Evolutionary conservation across 1,140 invertebrate species (phyloP).

Genomic region (Polyergus mexicanus): DNA sequence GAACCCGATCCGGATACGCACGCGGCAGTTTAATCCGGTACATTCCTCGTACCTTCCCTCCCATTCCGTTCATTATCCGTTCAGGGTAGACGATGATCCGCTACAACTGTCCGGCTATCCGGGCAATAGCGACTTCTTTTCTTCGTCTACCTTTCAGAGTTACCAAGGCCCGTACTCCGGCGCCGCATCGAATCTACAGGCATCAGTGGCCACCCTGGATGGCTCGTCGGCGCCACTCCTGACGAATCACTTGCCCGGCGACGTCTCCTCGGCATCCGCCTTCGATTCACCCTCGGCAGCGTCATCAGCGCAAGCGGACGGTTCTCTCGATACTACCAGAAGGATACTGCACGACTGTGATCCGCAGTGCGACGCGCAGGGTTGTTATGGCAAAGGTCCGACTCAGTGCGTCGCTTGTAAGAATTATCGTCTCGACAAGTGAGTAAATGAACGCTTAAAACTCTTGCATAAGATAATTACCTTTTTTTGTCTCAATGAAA

Average conservation of each 20-base stretch:
- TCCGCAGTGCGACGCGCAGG: slow-evolving; percentile 93
- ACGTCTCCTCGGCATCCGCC: slow-evolving; percentile 68
- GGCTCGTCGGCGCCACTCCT: slow-evolving; percentile 86
- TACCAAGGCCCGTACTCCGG: slow-evolving; percentile 91
- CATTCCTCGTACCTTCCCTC: slow-evolving; percentile 82
- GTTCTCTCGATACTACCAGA: slow-evolving; percentile 87
- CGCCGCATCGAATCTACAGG: slow-evolving; percentile 90
- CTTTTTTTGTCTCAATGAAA: not conserved
- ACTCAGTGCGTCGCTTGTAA: slow-evolving; percentile 93
- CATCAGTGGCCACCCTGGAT: slow-evolving; percentile 90
- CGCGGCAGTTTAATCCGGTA: slow-evolving; percentile 86
- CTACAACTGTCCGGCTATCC: slow-evolving; percentile 87
- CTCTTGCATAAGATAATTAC: not conserved
- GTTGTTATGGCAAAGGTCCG: slow-evolving; percentile 93
- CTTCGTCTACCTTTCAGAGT: slow-evolving; percentile 89
- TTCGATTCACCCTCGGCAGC: slow-evolving; percentile 61
- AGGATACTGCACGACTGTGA: slow-evolving; percentile 92
- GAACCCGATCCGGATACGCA: slow-evolving; percentile 91
- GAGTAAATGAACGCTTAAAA: slow-evolving; percentile 79
- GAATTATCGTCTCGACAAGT: slow-evolving; percentile 93
- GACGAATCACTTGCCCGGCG: slow-evolving; percentile 82
- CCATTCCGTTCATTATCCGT: slow-evolving; percentile 81
- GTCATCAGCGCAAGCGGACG: slow-evolving; percentile 65
- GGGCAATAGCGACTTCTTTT: slow-evolving; percentile 85
- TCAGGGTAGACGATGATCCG: slow-evolving; percentile 81